Evolutionary conservation across 2,797 vertebrate species (phyloP), one percentile per base, ranked within the genome.

Genomic region (Oreonectes daqikongensis): DNA sequence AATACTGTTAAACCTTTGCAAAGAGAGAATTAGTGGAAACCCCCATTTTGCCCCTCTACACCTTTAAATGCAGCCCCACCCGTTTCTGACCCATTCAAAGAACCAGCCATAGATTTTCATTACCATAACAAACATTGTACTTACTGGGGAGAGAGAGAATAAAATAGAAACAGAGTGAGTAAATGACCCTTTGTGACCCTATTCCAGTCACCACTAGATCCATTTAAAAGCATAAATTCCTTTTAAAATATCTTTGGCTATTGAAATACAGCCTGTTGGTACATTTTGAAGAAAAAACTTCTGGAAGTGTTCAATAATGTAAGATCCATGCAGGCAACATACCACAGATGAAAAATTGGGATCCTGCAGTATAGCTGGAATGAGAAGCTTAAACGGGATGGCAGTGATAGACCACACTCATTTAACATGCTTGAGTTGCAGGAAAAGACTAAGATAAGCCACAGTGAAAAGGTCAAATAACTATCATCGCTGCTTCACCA

Each of bases 71-170:
- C 17, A 42, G 81, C 78, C 38, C 79, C 75, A 59, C 59, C 79
- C 69, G 61, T 14, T 18, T 17, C 63, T 60, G 60, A 71, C 67
- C 52, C 80, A 68, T 53, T 61, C 42, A 73, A 59, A 69, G 84
- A 85, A 67, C 17, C 72, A 71, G 74, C 74, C 46, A 65, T 85
- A 65, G 22, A 53, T 84, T 67, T 90, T 90, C 87, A 93, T 93
- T 93, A 90, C 84, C 92, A 94, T 92, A 89, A 90, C 92, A 92
- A 93, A 91, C 75, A 80, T 88, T 84, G 78, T 86, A 82, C 69
- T 86, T 81, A 79, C 71, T 66, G 77, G 68, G 75, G 81, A 82
- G 52, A 78, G 75, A 87, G 86, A 87, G 84, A 86, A 84, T 87
- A 85, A 86, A 78, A 83, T 83, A 73, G 84, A 50, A 72, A 72